phyloP scores from a whole-genome alignment of 2,797 vertebrate genomes.

The Pangasius djambal region DNA sequence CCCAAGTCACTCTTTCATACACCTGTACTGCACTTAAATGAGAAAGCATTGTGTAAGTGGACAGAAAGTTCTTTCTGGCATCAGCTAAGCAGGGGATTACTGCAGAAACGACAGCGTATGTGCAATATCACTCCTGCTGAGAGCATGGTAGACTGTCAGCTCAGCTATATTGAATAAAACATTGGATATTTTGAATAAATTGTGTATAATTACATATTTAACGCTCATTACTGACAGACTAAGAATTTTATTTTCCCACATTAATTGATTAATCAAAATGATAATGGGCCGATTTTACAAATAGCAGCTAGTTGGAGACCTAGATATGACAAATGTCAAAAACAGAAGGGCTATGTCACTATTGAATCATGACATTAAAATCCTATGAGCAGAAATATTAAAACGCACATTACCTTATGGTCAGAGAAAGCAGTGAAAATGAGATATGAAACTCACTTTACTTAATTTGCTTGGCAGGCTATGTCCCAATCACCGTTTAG shows the following conservation, averaged over 20 bases:
- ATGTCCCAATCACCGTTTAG: background rate
- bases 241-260: background rate
- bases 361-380: background rate
- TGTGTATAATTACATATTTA: background rate
- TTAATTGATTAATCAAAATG: background rate
- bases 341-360: background rate
- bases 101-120: background rate
- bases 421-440: background rate
- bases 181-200: background rate
- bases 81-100: background rate
- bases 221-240: background rate
- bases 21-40: constrained; percentile 1
- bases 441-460: background rate
- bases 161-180: background rate
- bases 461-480: background rate
- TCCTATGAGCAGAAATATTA: background rate
- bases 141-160: background rate
- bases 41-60: background rate
- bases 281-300: background rate
- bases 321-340: background rate
- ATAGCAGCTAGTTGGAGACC: background rate
- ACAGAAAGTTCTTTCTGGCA: constrained; percentile 4
- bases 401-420: background rate
- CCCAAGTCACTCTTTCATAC: background rate
- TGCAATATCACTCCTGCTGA: background rate